Base-by-base conservation (phyloP, 2,888 invertebrate species). In the Amiota minor region DNA sequence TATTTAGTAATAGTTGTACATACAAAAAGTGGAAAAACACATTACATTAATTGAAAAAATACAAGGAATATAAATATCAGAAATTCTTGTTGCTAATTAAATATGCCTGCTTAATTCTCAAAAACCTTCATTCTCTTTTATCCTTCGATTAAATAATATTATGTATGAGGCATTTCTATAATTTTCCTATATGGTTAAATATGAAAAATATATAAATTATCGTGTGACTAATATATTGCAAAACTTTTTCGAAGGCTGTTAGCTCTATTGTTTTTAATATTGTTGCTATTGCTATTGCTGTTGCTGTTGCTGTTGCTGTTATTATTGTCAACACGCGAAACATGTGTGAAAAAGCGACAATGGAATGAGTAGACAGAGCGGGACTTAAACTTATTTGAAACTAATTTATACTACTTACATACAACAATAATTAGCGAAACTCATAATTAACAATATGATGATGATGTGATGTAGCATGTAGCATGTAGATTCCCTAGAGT, bases 331-430 rank as follows among this genome's bases (percentile, higher is more conserved):
- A 61, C 61, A 61, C 61, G 23, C 23, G 23, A 12, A 23, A 62
- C 35, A 35, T 23, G 62, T 35, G 35, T 35, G 35, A 35, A 35
- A 35, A 35, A 8, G 2, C 35, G 35, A 4, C 35, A 35, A 35
- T 35, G 35, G 6, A n/a, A 3, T n/a, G 6, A n/a, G 12, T n/a
- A 68, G 50, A 12, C 67, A 50, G 53, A 10, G 47, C 50, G 20
- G 67, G 11, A 53, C 67, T 20, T 12, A 10, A 50, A 68, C 53
- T 68, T 68, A 68, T 53, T 50, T 23, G 23, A 53, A 68, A 68
- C 67, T 47, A 65, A 65, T 65, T 65, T 65, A 47, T 53, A 4
- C 4, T 35, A 68, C 67, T 53, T 53, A 68, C 67, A 68, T 53
- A 53, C 45, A 35, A 35, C 35, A 35, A 35, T 68, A 68, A 68